Percentiles rank a stretch among this genome's conserved stretches.
Evolutionary conservation across 2,113 vertebrate species (phyloP).

Genomic region (Catharus bicknelli): DNA sequence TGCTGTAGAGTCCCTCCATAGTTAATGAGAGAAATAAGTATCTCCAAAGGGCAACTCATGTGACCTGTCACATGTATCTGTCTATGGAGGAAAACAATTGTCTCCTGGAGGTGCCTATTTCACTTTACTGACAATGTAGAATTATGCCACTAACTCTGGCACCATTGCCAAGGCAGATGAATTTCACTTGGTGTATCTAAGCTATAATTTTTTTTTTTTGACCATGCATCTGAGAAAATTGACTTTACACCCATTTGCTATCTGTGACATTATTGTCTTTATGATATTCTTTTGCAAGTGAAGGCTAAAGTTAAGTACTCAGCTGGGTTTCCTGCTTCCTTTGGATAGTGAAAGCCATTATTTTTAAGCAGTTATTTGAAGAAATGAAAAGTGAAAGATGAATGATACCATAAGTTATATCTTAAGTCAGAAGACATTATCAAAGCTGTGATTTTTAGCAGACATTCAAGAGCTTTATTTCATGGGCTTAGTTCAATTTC

Average conservation of each 20-base stretch:
- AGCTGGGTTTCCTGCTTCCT: slow-evolving; percentile 13
- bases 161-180: not conserved
- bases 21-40: slow-evolving; percentile 39
- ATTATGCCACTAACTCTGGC: not conserved
- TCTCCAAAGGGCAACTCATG: not conserved
- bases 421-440: slow-evolving; percentile 44
- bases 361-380: slow-evolving; percentile 56
- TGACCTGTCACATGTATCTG: not conserved
- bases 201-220: not conserved
- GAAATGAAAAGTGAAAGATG: slow-evolving; percentile 41
- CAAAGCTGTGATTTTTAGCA: slow-evolving; percentile 48
- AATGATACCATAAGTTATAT: slow-evolving; percentile 30
- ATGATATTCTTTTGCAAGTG: slow-evolving; percentile 19
- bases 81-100: slow-evolving; percentile 23
- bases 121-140: not conserved
- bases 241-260: slow-evolving; percentile 10
- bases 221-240: not conserved
- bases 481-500: slow-evolving; percentile 6
- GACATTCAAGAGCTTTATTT: slow-evolving; percentile 33
- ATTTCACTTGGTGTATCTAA: not conserved
- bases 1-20: not conserved
- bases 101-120: slow-evolving; percentile 31
- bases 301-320: slow-evolving; percentile 24
- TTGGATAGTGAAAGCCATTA: slow-evolving; percentile 30
- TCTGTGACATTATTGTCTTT: slow-evolving; percentile 3